These are phyloP conservation scores for Teleogryllus occipitalis DNA, from an alignment of 1,140 invertebrate genomes.

Conservation along the genomic window DNA sequence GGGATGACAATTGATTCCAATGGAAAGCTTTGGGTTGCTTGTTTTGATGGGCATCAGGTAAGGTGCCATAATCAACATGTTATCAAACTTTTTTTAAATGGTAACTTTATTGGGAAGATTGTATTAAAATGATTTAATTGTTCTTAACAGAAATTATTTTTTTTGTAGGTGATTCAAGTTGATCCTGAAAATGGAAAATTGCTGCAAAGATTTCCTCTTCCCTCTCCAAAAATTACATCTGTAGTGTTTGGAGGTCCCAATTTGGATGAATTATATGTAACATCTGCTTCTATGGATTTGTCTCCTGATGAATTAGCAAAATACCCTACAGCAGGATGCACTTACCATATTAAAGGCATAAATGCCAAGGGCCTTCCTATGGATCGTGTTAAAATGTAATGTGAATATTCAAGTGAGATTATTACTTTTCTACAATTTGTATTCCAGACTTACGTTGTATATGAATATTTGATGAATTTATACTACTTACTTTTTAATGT, in stretches of 20 bases:
- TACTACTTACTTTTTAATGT: no score
- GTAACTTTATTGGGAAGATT: not conserved
- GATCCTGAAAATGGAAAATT: constrained; percentile 33
- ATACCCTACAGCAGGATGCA: constrained; percentile 33
- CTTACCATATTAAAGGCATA: constrained; percentile 37
- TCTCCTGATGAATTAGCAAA: not conserved
- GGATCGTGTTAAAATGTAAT: not conserved
- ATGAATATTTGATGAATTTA: no score
- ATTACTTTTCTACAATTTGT: no score
- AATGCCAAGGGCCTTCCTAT: constrained; percentile 28
- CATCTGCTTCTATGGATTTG: constrained; percentile 22
- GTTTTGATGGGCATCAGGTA: constrained; percentile 27
- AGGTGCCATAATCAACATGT: not conserved
- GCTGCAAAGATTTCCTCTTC: constrained; percentile 33
- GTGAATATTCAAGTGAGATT: no score
- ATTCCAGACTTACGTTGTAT: no score
- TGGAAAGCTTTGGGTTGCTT: constrained; percentile 38
- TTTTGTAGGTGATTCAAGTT: constrained; percentile 19
- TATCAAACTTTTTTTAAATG: not conserved
- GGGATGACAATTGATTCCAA: constrained; percentile 38
- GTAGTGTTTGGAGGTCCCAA: constrained; percentile 42
- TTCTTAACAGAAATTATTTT: not conserved
- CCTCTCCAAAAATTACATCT: constrained; percentile 37
- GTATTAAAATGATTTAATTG: not conserved
- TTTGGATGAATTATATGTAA: constrained; percentile 32